Percentiles rank a stretch among this genome's conserved stretches.
Conservation (phyloP, 2,888 invertebrate genomes). For the Brachypterus glaber region DNA sequence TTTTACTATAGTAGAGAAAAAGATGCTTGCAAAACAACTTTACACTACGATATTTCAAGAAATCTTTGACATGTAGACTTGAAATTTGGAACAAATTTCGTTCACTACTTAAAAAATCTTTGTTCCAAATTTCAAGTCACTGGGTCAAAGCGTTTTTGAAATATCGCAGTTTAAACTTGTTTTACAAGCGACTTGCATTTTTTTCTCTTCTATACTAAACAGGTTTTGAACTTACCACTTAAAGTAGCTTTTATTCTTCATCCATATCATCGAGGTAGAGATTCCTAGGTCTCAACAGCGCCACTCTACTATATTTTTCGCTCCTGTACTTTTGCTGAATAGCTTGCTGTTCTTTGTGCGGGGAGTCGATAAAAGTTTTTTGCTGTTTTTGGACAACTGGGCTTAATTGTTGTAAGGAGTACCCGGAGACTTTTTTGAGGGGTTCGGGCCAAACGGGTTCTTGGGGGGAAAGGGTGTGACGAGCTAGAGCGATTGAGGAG, state of each 20-base stretch:
- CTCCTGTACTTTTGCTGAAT: constrained; percentile 48
- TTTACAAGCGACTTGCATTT: too few relatives aligned
- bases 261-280: constrained; percentile 19
- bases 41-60: too few relatives aligned
- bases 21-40: too few relatives aligned
- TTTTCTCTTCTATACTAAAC: too few relatives aligned
- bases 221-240: too few relatives aligned
- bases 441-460: constrained; percentile 37
- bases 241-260: constrained; percentile 13
- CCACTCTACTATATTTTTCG: constrained; percentile 29
- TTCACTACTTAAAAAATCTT: too few relatives aligned
- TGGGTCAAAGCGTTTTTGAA: too few relatives aligned
- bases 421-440: constrained; percentile 41
- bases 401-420: constrained; percentile 42
- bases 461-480: constrained; percentile 30
- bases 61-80: too few relatives aligned
- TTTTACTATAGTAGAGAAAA: too few relatives aligned
- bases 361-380: constrained; percentile 42
- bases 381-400: constrained; percentile 45
- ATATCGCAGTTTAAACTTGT: too few relatives aligned
- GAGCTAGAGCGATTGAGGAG: constrained; percentile 32
- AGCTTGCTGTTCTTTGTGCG: constrained; percentile 44
- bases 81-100: too few relatives aligned
- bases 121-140: too few relatives aligned
- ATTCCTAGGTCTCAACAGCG: constrained; percentile 26